These are phyloP conservation scores for Phodopus roborovskii DNA, from an alignment of 2,113 vertebrate genomes.

Conservation along the genomic window DNA sequence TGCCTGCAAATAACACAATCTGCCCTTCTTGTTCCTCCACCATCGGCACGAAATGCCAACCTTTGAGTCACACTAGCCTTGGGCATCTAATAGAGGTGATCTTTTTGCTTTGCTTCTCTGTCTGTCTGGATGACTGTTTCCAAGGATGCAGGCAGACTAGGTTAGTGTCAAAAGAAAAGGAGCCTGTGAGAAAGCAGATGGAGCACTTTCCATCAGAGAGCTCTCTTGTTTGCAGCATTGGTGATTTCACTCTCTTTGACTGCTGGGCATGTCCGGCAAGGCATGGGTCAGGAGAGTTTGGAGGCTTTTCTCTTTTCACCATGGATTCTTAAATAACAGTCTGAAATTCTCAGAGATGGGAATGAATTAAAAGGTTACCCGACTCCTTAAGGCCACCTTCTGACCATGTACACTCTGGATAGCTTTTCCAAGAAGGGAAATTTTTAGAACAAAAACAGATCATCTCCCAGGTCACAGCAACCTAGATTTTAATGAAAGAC, in stretches of 20 bases:
- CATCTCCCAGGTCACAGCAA: conserved; percentile 68
- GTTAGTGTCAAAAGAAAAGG: conserved; percentile 55
- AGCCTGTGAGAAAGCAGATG: not conserved
- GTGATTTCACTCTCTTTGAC: conserved; percentile 54
- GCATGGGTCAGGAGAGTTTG: not conserved
- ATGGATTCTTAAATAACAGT: conserved; percentile 51
- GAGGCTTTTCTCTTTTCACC: conserved; percentile 1
- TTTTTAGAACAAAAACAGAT: conserved; percentile 75
- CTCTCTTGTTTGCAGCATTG: not conserved
- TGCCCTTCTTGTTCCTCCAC: conserved; percentile 79
- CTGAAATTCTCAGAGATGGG: conserved; percentile 58
- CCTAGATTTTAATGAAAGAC: conserved; percentile 76
- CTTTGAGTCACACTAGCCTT: conserved; percentile 79
- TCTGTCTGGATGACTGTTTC: conserved; percentile 38
- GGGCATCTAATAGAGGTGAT: conserved; percentile 66
- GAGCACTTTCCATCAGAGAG: conserved; percentile 47
- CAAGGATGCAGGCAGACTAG: not conserved
- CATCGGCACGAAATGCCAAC: conserved; percentile 69
- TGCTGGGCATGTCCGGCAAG: conserved; percentile 56
- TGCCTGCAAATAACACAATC: conserved; percentile 82
- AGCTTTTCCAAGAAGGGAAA: conserved; percentile 63
- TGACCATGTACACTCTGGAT: conserved; percentile 59
- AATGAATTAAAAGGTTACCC: conserved; percentile 77
- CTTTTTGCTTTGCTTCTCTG: conserved; percentile 67
- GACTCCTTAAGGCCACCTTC: conserved; percentile 56